phyloP scores from a whole-genome alignment of 2,797 vertebrate genomes.

The Anas bahamensis region DNA sequence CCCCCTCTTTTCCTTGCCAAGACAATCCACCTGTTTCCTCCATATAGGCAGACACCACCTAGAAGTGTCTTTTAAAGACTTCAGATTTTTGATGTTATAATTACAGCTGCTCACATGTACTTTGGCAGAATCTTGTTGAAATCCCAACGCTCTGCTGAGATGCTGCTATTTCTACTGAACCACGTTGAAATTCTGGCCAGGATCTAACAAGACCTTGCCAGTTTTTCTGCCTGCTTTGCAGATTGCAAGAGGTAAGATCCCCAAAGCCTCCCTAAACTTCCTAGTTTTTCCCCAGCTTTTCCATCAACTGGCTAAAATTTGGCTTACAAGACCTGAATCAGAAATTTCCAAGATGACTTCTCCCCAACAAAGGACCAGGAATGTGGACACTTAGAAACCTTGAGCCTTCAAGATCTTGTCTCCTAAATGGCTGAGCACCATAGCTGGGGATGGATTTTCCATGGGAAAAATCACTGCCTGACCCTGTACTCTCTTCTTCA shows the following conservation, averaged over 20 bases:
- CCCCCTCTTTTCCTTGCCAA: background rate
- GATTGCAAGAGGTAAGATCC: background rate
- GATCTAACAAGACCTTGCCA: background rate
- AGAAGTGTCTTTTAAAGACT: background rate
- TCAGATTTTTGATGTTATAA: background rate
- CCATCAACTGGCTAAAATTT: background rate
- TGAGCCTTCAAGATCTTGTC: background rate
- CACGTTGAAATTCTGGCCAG: background rate
- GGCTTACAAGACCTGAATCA: background rate
- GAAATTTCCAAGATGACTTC: background rate
- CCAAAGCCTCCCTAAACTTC: background rate
- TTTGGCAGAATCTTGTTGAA: background rate
- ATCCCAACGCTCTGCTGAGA: background rate
- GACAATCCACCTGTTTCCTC: background rate
- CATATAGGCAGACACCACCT: background rate
- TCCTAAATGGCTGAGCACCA: background rate
- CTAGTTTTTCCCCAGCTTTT: background rate
- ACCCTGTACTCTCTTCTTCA: background rate
- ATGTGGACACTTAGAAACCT: background rate
- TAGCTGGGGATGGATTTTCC: background rate
- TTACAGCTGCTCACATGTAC: conserved; percentile 1
- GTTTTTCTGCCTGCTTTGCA: background rate
- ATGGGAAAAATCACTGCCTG: background rate
- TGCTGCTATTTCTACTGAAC: background rate
- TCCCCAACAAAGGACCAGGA: rapidly evolving